Evolutionary conservation across 2,888 invertebrate species (phyloP).

Genomic region (Taenaris catops): DNA sequence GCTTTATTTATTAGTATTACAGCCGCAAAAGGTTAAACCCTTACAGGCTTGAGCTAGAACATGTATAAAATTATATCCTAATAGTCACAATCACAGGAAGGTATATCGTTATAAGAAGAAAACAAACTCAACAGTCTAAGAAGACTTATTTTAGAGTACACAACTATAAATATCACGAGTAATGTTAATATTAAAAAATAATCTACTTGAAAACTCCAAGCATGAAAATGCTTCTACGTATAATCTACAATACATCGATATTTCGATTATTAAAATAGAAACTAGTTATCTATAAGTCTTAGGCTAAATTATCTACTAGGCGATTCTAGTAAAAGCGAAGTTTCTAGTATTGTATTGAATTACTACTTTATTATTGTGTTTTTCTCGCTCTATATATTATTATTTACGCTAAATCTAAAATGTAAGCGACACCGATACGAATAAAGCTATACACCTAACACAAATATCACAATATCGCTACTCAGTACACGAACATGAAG

Average conservation of each 20-base stretch:
- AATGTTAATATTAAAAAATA: slow-evolving; percentile 14
- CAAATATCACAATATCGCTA: slow-evolving; percentile 71
- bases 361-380: slow-evolving; percentile 21
- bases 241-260: slow-evolving; percentile 41
- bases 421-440: slow-evolving; percentile 34
- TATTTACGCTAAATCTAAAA: slow-evolving; percentile 20
- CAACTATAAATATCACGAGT: slow-evolving; percentile 23
- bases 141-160: slow-evolving; percentile 26
- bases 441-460: slow-evolving; percentile 46
- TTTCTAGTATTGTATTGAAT: slow-evolving; percentile 23
- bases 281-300: slow-evolving; percentile 26
- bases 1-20: slow-evolving; percentile 68
- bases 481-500: slow-evolving; percentile 44
- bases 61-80: slow-evolving; percentile 65
- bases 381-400: slow-evolving; percentile 23
- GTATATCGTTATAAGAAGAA: slow-evolving; percentile 56
- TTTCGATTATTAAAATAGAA: slow-evolving; percentile 17
- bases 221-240: slow-evolving; percentile 25
- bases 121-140: slow-evolving; percentile 47
- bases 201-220: slow-evolving; percentile 13
- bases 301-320: slow-evolving; percentile 46
- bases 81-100: slow-evolving; percentile 75
- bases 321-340: slow-evolving; percentile 45
- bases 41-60: slow-evolving; percentile 62
- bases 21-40: slow-evolving; percentile 63